A percentile compares a stretch with the other conserved stretches of the same genome.
These are phyloP conservation scores for Copidosoma floridanum DNA, from an alignment of 1,140 invertebrate species.

Conservation along the genomic window DNA sequence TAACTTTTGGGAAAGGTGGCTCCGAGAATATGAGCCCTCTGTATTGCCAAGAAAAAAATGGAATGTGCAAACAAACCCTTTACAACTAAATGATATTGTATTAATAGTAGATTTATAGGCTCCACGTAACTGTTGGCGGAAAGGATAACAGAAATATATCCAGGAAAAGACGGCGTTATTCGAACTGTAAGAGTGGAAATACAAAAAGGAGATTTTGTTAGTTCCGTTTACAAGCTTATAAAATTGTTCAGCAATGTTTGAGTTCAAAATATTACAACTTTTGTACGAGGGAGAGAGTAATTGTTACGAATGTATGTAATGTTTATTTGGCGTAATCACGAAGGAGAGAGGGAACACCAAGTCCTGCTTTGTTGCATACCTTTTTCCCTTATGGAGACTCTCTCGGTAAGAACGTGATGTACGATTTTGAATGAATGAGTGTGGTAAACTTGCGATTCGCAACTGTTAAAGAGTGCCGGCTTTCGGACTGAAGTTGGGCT, in stretches of 20 bases:
- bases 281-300: too few species aligned
- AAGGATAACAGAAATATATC: neutral
- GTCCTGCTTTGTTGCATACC: too few species aligned
- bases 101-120: neutral
- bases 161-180: neutral
- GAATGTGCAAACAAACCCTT: neutral
- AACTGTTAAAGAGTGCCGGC: too few species aligned
- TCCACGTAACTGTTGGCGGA: neutral
- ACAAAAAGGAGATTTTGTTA: neutral
- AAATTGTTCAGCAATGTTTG: neutral
- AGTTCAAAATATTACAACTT: too few species aligned
- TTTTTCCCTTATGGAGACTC: too few species aligned
- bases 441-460: too few species aligned
- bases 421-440: too few species aligned
- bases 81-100: neutral
- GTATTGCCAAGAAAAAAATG: constrained; percentile 35
- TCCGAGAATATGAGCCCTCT: constrained; percentile 32
- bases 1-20: constrained; percentile 36
- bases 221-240: neutral
- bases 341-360: too few species aligned
- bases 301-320: too few species aligned
- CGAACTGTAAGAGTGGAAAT: neutral
- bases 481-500: too few species aligned
- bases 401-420: too few species aligned
- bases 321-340: too few species aligned